Percentiles rank a stretch among this genome's conserved stretches.
Evolutionary conservation across 2,888 invertebrate genomes (phyloP).

Genomic region (Lucinisca nassula): DNA sequence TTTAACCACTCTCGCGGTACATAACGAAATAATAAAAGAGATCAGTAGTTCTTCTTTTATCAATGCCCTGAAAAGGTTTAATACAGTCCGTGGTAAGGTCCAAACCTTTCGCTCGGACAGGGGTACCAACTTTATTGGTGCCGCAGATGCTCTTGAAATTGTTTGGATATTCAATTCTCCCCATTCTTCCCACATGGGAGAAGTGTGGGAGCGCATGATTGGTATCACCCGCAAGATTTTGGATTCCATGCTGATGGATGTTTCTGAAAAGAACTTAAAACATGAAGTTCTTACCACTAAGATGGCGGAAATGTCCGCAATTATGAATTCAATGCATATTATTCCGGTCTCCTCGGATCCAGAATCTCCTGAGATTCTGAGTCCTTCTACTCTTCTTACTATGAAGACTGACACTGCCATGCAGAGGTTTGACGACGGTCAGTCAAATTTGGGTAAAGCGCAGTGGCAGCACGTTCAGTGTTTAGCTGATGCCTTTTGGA

Average conservation of each 20-base stretch:
- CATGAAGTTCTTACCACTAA: slow-evolving; percentile 32
- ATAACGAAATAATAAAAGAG: slow-evolving; percentile 50
- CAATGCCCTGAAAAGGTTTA: slow-evolving; percentile 48
- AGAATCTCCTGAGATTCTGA: slow-evolving; percentile 35
- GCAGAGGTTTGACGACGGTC: background rate
- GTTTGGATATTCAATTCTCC: slow-evolving; percentile 54
- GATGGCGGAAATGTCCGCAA: background rate
- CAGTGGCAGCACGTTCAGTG: slow-evolving; percentile 57
- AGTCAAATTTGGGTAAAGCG: slow-evolving; percentile 20
- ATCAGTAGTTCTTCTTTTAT: slow-evolving; percentile 48
- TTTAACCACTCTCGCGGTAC: slow-evolving; percentile 32
- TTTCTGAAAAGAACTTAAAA: slow-evolving; percentile 22
- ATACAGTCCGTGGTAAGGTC: slow-evolving; percentile 29
- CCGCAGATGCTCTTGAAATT: slow-evolving; percentile 18
- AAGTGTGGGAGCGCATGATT: slow-evolving; percentile 51
- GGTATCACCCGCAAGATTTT: slow-evolving; percentile 34
- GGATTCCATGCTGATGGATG: slow-evolving; percentile 42
- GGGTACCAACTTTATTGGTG: slow-evolving; percentile 54
- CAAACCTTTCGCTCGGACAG: slow-evolving; percentile 10
- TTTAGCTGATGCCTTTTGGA: slow-evolving; percentile 47
- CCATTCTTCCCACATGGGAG: too few species aligned
- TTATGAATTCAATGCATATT: slow-evolving; percentile 21
- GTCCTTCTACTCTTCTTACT: slow-evolving; percentile 48
- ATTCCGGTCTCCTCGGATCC: slow-evolving; percentile 46
- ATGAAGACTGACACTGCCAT: slow-evolving; percentile 21